Percentiles rank a stretch among this genome's conserved stretches.
These are phyloP conservation scores for Nansenia antarctica DNA, from an alignment of 2,113 vertebrate genomes.

Conservation along the genomic window DNA sequence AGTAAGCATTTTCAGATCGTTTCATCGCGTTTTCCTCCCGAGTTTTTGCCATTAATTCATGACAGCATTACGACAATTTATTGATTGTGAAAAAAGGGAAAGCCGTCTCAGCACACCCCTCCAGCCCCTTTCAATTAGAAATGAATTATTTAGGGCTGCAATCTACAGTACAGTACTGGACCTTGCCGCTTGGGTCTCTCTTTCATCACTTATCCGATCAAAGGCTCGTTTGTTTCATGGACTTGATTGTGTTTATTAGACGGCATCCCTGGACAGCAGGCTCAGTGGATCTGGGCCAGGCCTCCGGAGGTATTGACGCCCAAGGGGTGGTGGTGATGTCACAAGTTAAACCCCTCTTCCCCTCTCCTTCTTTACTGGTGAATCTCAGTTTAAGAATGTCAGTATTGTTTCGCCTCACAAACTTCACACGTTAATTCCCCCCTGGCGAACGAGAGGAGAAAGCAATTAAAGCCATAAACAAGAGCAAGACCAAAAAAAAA, in stretches of 20 bases:
- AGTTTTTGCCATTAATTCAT: conserved; percentile 13
- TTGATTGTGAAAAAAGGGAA: conserved; percentile 14
- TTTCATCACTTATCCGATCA: conserved; percentile 47
- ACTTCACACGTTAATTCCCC: conserved; percentile 33
- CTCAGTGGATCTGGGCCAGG: conserved; percentile 23
- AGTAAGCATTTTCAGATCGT: background rate
- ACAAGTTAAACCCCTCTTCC: conserved; percentile 35
- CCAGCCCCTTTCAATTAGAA: conserved; percentile 29
- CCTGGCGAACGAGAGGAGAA: conserved; percentile 29
- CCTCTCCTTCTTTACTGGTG: conserved; percentile 12
- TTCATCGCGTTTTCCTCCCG: conserved; percentile 8
- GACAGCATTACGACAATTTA: background rate
- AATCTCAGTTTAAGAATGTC: conserved; percentile 32
- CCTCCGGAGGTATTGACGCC: conserved; percentile 24
- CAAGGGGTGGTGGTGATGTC: conserved; percentile 36
- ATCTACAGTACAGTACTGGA: conserved; percentile 25
- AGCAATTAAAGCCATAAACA: conserved; percentile 56
- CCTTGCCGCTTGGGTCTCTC: conserved; percentile 2
- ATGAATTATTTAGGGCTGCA: conserved; percentile 42
- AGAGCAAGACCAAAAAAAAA: conserved; percentile 20
- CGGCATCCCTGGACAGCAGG: conserved; percentile 26
- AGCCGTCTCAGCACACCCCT: conserved; percentile 6
- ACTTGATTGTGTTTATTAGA: conserved; percentile 40
- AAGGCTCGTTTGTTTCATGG: conserved; percentile 38
- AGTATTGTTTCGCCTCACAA: conserved; percentile 13